Percentiles rank a stretch among this genome's conserved stretches.
Evolutionary conservation across 2,888 invertebrate species (phyloP).

Genomic region (Mimumesa dahlbomi): DNA sequence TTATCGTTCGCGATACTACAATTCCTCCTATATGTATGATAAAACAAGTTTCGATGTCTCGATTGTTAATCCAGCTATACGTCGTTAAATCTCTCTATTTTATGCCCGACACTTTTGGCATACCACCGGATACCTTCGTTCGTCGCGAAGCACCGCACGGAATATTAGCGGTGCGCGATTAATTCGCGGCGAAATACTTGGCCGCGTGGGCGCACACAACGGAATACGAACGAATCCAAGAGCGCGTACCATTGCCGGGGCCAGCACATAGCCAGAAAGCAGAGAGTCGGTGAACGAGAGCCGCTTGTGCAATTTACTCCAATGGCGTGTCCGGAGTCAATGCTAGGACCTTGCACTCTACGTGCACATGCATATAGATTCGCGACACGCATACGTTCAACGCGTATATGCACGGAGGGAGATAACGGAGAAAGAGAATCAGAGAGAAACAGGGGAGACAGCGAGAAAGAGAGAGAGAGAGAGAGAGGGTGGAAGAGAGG

Average conservation of each 20-base stretch:
- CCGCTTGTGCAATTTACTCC: slow-evolving; percentile 61
- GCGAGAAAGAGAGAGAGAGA: too few species aligned
- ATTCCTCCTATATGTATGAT: too few species aligned
- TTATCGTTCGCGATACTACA: too few species aligned
- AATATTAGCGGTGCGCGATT: background rate
- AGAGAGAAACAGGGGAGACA: background rate
- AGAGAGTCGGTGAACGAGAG: slow-evolving; percentile 45
- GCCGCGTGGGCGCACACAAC: slow-evolving; percentile 20
- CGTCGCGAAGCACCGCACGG: too few species aligned
- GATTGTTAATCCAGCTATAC: too few species aligned
- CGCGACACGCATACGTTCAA: slow-evolving; percentile 16
- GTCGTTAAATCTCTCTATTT: too few species aligned
- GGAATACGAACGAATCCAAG: slow-evolving; percentile 31
- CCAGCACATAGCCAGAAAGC: slow-evolving; percentile 33
- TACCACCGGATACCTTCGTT: too few species aligned
- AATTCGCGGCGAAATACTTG: background rate
- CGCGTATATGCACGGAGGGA: slow-evolving; percentile 2
- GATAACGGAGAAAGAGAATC: background rate
- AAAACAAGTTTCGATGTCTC: too few species aligned
- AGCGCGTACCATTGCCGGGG: slow-evolving; percentile 4
- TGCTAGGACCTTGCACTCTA: slow-evolving; percentile 64
- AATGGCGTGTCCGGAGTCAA: slow-evolving; percentile 61
- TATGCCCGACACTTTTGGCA: too few species aligned
- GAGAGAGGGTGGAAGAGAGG: background rate
- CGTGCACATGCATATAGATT: slow-evolving; percentile 12